Conservation (phyloP, 2,113 vertebrate genomes). For the Centropristis striata region DNA sequence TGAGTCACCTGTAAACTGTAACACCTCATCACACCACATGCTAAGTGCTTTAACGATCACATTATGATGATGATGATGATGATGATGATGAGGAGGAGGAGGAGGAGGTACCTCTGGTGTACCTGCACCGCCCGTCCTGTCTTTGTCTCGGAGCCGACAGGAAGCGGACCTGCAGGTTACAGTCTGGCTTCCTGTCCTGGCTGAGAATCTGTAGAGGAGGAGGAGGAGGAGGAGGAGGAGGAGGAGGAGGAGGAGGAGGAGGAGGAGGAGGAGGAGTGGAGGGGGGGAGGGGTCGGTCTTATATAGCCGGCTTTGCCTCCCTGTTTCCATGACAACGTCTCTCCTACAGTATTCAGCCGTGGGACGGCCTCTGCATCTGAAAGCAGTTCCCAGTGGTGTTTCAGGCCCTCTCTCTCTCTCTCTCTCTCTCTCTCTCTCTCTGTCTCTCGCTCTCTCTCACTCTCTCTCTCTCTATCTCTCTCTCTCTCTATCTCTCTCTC, state of each 20-base stretch:
- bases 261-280: slow-evolving; percentile 4
- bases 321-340: slow-evolving; percentile 82
- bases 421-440: slow-evolving; percentile 10
- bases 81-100: neutral
- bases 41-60: too few species aligned
- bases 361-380: slow-evolving; percentile 81
- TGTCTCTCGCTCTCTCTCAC: neutral
- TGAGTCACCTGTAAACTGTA: too few species aligned
- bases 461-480: slow-evolving; percentile 5
- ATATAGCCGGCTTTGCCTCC: slow-evolving; percentile 66
- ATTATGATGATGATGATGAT: too few species aligned
- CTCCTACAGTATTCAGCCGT: slow-evolving; percentile 74
- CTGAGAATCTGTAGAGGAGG: slow-evolving; percentile 41
- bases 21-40: too few species aligned
- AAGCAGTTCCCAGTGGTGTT: slow-evolving; percentile 78
- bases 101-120: neutral
- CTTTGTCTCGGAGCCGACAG: slow-evolving; percentile 62
- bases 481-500: too few species aligned
- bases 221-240: slow-evolving; percentile 2
- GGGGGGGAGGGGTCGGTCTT: slow-evolving; percentile 26
- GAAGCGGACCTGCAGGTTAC: slow-evolving; percentile 45
- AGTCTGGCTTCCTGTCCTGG: slow-evolving; percentile 64
- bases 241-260: slow-evolving; percentile 13
- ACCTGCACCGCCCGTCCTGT: slow-evolving; percentile 71
- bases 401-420: slow-evolving; percentile 36